phyloP scores from a whole-genome alignment of 2,888 invertebrate species.

The Andrena fulva region DNA sequence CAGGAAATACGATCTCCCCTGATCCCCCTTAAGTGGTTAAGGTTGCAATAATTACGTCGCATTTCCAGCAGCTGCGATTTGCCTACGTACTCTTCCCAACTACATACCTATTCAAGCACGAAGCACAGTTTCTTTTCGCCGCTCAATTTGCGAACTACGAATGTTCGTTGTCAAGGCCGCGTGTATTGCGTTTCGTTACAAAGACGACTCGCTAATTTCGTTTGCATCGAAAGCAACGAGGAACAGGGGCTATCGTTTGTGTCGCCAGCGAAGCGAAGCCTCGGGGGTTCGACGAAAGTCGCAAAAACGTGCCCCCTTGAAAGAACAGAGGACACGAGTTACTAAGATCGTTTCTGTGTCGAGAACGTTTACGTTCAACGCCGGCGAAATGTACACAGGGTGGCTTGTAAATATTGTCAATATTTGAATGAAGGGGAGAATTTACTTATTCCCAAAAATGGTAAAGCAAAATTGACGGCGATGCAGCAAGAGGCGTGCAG shows the following conservation, averaged over 20 bases:
- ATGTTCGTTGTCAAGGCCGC: background rate
- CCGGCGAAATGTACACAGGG: too few relatives aligned
- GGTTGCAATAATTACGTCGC: slow-evolving; percentile 57
- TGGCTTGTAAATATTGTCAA: too few relatives aligned
- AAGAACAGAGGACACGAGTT: too few relatives aligned
- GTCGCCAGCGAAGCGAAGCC: slow-evolving; percentile 4
- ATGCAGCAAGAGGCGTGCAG: too few relatives aligned
- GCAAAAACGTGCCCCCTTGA: too few relatives aligned
- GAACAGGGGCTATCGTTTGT: background rate
- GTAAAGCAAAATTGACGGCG: too few relatives aligned
- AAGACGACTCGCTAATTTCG: slow-evolving; percentile 38
- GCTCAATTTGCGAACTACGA: slow-evolving; percentile 16
- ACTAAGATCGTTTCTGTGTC: too few relatives aligned
- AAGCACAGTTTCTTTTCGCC: slow-evolving; percentile 2
- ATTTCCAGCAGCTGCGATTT: slow-evolving; percentile 43
- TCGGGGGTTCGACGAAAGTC: too few relatives aligned
- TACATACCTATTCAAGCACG: slow-evolving; percentile 20
- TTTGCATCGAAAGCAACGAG: slow-evolving; percentile 23
- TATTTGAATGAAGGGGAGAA: too few relatives aligned
- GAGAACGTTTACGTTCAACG: too few relatives aligned
- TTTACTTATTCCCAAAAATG: too few relatives aligned
- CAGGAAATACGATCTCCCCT: slow-evolving; percentile 42
- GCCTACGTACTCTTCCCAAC: slow-evolving; percentile 4
- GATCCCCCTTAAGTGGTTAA: slow-evolving; percentile 54
- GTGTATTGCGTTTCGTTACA: background rate